These are phyloP conservation scores for Salticus scenicus DNA, from an alignment of 2,888 invertebrate genomes.

Conservation along the genomic window DNA sequence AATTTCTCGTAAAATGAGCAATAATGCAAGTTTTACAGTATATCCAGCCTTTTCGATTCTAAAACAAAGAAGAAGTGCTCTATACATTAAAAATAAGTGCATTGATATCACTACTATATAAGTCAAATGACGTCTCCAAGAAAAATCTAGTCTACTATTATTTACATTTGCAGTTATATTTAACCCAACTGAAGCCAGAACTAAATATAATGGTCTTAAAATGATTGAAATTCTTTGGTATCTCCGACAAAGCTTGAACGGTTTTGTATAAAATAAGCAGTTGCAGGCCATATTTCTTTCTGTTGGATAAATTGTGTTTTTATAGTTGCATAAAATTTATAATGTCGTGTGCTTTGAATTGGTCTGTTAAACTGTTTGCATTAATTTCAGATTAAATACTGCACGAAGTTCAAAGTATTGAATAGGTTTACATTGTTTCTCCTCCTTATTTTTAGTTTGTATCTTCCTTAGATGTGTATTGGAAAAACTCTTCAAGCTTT, in stretches of 20 bases:
- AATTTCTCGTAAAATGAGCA: slow-evolving; percentile 17
- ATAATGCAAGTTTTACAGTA: slow-evolving; percentile 11
- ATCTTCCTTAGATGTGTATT: no score
- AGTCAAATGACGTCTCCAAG: not conserved
- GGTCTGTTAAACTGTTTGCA: no score
- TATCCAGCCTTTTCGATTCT: not conserved
- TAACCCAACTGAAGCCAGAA: not conserved
- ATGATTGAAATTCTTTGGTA: not conserved
- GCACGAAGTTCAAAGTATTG: no score
- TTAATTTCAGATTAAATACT: no score
- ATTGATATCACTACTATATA: slow-evolving; percentile 19
- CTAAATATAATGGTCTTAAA: not conserved
- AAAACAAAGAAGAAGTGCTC: slow-evolving; percentile 2
- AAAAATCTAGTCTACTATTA: not conserved
- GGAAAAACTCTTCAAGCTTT: no score
- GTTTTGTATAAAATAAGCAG: not conserved
- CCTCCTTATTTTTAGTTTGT: no score
- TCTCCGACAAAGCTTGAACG: not conserved
- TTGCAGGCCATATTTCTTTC: not conserved
- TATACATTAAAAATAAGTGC: slow-evolving; percentile 35
- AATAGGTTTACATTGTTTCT: no score
- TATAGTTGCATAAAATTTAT: no score
- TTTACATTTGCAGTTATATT: not conserved
- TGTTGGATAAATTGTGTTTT: not conserved
- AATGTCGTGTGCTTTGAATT: no score